Evolutionary conservation across 2,888 invertebrate genomes (phyloP), one percentile per base, ranked within the genome.

Genomic region (Ariolimax columbianus): DNA sequence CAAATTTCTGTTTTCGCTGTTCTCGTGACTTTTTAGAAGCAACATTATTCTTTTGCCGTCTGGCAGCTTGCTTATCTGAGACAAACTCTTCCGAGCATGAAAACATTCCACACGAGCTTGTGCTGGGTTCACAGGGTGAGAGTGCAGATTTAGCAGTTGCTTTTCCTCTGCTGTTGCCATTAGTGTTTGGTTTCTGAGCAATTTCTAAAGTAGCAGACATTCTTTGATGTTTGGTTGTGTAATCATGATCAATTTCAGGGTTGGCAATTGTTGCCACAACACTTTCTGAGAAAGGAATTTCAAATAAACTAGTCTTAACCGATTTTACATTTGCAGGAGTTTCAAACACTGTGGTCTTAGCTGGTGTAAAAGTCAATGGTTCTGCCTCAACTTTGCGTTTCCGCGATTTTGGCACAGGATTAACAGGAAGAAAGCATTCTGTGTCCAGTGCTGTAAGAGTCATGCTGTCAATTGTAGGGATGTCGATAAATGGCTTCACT

Each of bases 41-140:
- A 23, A 92, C 88, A 86, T 93, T 93, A 87, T 93, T 93, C 89
- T 93, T 93, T 43, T 88, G 87, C n/a, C 93, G 63, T 43, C 93
- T 88, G 77, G 90, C 88, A 51, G 90, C 78, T 83, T 91, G 91
- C 88, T 90, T 91, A 63, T 89, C 87, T 23, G 77, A 47, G 3
- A 33, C 23, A 19, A 30, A n/a, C 7, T 33, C 63, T n/a, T 51
- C 59, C 17, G 68, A 51, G 26, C 14, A 38, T 36, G 68, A 63
- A 26, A 33, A 19, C 30, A 47, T 30, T 2, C 19, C 30, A 66
- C 38, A 72, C 47, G 75, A n/a, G 55, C 51, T 63, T 77, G 77
- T 77, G 77, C 55, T 55, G 9, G 82, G 23, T 59, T 55, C 36
- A 70, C 80, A 70, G 26, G 38, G 36, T 26, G n/a, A 36, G 3